Evolutionary conservation across 2,797 vertebrate genomes (phyloP).

Genomic region (Myoxocephalus aenaeus): DNA sequence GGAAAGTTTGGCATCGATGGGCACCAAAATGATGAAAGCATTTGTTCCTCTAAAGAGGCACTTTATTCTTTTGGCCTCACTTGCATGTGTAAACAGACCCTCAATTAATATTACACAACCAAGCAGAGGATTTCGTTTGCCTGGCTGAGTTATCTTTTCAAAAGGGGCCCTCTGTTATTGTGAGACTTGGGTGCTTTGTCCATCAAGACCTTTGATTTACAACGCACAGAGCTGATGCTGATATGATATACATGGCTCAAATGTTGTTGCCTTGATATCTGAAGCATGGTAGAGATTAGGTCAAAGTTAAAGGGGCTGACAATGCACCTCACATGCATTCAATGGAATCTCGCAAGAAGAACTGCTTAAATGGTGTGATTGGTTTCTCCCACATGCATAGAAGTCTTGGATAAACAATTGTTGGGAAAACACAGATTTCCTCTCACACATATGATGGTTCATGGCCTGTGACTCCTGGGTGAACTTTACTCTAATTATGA

Average conservation of each 20-base stretch:
- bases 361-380: not conserved
- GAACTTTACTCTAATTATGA: too few species aligned
- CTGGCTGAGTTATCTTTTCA: too few species aligned
- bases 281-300: slow-evolving; percentile 32
- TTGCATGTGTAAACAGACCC: slow-evolving; percentile 47
- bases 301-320: not conserved
- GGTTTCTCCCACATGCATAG: not conserved
- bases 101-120: slow-evolving; percentile 38
- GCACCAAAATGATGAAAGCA: slow-evolving; percentile 6
- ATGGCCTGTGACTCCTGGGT: too few species aligned
- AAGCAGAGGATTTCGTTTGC: too few species aligned
- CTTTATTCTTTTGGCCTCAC: slow-evolving; percentile 38
- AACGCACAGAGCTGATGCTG: slow-evolving; percentile 1
- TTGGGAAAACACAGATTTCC: too few species aligned
- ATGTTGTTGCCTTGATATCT: slow-evolving; percentile 38
- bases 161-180: slow-evolving; percentile 6
- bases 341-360: not conserved
- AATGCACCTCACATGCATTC: not conserved
- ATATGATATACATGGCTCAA: not conserved
- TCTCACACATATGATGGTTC: too few species aligned
- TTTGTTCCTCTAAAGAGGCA: not conserved
- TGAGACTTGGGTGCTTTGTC: slow-evolving; percentile 18
- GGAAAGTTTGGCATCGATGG: slow-evolving; percentile 33
- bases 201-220: slow-evolving; percentile 16
- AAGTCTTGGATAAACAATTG: not conserved